These are phyloP conservation scores for Ondatra zibethicus DNA, from an alignment of 2,113 vertebrate genomes.

Conservation along the genomic window DNA sequence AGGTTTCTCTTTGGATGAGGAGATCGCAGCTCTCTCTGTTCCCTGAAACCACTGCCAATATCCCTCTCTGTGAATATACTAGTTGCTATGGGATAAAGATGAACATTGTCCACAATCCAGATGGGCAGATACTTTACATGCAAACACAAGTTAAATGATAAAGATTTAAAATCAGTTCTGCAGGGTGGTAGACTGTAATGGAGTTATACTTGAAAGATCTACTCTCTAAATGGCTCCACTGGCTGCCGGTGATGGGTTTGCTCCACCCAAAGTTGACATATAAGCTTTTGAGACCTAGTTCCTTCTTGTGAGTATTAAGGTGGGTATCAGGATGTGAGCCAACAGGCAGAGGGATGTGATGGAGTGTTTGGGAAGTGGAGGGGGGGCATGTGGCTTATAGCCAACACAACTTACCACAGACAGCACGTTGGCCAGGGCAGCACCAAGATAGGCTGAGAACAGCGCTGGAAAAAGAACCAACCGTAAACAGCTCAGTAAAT, in stretches of 20 bases:
- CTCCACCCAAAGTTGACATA: not conserved
- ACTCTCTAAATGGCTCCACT: not conserved
- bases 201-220: not conserved
- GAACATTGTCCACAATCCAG: not conserved
- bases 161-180: not conserved
- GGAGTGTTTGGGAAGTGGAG: not conserved
- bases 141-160: not conserved
- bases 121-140: not conserved
- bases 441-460: constrained; percentile 94
- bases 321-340: not conserved
- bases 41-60: not conserved
- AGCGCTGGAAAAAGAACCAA: constrained; percentile 82
- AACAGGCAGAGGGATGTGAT: not conserved
- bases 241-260: not conserved
- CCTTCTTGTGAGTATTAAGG: not conserved
- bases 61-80: not conserved
- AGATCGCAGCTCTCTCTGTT: not conserved
- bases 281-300: not conserved
- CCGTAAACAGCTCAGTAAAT: not conserved
- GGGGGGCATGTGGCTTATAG: not conserved
- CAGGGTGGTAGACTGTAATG: not conserved
- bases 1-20: not conserved
- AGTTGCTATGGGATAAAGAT: not conserved
- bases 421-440: constrained; percentile 91
- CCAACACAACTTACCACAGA: constrained; percentile 88